Conservation (phyloP, 2,888 invertebrate species). For the Norana najaformis region DNA sequence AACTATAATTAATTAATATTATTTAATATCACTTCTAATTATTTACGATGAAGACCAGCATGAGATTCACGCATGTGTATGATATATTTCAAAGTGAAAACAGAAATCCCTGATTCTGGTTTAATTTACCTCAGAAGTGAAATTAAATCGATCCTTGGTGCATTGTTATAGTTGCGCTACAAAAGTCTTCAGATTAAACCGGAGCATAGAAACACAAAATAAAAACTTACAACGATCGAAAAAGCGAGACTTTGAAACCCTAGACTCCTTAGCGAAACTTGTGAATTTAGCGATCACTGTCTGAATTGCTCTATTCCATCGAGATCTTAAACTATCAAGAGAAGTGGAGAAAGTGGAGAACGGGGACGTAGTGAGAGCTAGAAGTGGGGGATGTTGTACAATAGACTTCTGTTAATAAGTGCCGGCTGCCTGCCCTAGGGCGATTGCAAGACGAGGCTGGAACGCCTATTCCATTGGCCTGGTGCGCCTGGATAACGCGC, state of each 20-base stretch:
- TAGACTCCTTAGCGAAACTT: background rate
- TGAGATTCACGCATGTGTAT: too few relatives aligned
- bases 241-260: background rate
- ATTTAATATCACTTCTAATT: background rate
- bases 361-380: background rate
- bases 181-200: background rate
- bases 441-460: background rate
- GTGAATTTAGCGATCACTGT: background rate
- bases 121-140: background rate
- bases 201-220: background rate
- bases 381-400: conserved; percentile 13
- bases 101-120: background rate
- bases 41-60: background rate
- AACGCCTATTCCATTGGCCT: background rate
- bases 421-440: background rate
- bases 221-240: background rate
- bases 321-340: background rate
- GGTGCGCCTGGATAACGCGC: background rate
- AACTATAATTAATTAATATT: too few relatives aligned
- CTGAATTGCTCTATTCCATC: background rate
- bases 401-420: background rate
- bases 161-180: background rate
- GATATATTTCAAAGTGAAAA: too few relatives aligned
- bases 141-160: background rate
- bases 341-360: background rate